phyloP scores from a whole-genome alignment of 2,113 vertebrate species.

The Zapornia atra region DNA sequence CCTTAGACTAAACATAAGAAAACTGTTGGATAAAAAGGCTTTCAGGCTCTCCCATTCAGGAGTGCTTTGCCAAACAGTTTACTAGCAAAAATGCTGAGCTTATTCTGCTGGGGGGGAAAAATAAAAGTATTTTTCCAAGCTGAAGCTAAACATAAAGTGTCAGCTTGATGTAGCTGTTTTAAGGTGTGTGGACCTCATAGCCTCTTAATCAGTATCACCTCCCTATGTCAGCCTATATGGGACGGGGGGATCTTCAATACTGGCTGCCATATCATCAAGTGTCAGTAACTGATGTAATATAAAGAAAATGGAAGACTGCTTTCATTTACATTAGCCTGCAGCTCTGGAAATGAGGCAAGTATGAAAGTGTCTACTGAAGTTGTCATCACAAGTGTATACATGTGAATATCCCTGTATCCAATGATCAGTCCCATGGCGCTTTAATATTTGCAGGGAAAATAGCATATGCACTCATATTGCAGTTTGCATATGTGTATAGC shows the following conservation, averaged over 20 bases:
- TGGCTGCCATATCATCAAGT: neutral
- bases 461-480: neutral
- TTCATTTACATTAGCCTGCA: neutral
- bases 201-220: neutral
- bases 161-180: neutral
- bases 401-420: neutral
- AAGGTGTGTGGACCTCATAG: neutral
- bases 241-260: neutral
- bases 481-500: neutral
- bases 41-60: neutral
- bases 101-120: neutral
- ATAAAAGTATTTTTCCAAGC: neutral
- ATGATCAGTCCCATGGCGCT: neutral
- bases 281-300: neutral
- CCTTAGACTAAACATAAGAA: neutral
- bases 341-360: neutral
- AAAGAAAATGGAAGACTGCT: neutral
- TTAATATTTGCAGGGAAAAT: neutral
- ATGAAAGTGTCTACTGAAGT: neutral
- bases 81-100: no score
- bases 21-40: neutral
- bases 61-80: neutral
- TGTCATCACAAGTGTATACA: accelerated
- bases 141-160: neutral
- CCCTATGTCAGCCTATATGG: neutral